These are phyloP conservation scores for Andricus quercusramuli DNA, from an alignment of 2,888 invertebrate genomes.

Conservation along the genomic window DNA sequence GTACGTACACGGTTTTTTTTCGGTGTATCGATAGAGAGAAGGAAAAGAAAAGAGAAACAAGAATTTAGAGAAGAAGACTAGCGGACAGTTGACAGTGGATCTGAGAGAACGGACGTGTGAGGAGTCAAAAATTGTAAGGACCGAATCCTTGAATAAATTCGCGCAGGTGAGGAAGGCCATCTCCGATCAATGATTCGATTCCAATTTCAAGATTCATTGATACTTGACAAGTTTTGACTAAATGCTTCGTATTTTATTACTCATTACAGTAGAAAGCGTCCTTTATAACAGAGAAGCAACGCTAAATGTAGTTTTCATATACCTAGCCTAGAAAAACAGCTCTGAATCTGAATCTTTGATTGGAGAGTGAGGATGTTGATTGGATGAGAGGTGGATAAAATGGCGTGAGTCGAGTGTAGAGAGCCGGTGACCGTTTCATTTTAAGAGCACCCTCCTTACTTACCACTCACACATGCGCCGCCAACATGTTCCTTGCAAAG, in stretches of 20 bases:
- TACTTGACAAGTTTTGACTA: neutral
- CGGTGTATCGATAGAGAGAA: slow-evolving; percentile 56
- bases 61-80: slow-evolving; percentile 62
- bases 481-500: slow-evolving; percentile 74
- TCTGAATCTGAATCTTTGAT: neutral
- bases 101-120: slow-evolving; percentile 27
- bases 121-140: neutral
- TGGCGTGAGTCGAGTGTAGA: slow-evolving; percentile 63
- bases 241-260: neutral
- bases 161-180: neutral
- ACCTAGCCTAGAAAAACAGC: neutral
- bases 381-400: slow-evolving; percentile 27
- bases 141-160: neutral
- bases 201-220: neutral
- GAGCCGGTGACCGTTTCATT: slow-evolving; percentile 63
- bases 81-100: slow-evolving; percentile 47
- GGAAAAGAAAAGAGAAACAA: slow-evolving; percentile 46
- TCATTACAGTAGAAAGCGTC: neutral
- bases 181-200: slow-evolving; percentile 23
- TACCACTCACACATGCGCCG: slow-evolving; percentile 76
- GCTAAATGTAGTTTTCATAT: neutral
- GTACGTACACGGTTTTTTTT: slow-evolving; percentile 71
- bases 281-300: neutral
- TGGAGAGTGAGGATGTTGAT: neutral
- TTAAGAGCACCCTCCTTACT: slow-evolving; percentile 74